Evolutionary conservation across 1,140 invertebrate species (phyloP).

Genomic region (Ceratina australensis): DNA sequence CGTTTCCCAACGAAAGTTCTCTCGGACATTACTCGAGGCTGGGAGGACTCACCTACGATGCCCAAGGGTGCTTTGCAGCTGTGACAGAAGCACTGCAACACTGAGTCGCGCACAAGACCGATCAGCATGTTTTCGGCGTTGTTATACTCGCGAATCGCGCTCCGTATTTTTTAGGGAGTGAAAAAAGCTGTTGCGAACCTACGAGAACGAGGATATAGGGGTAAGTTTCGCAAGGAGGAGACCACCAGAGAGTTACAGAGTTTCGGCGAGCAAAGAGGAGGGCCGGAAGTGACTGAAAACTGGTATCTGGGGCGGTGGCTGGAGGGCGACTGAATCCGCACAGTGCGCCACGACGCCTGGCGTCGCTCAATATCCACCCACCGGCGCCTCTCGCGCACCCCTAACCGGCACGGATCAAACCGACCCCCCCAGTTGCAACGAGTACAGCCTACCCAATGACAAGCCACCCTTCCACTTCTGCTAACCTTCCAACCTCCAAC

Average conservation of each 20-base stretch:
- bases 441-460: constrained; percentile 48
- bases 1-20: constrained; percentile 20
- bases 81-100: constrained; percentile 94
- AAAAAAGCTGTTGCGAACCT: neutral
- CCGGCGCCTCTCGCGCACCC: constrained; percentile 48
- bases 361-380: constrained; percentile 78
- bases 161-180: constrained; percentile 1
- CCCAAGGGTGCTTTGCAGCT: constrained; percentile 90
- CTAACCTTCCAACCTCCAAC: constrained; percentile 48
- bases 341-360: constrained; percentile 75
- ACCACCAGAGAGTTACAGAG: too few relatives aligned
- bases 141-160: neutral
- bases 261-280: constrained; percentile 40
- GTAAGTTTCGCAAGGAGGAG: constrained; percentile 4
- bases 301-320: constrained; percentile 78
- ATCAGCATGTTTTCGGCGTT: constrained; percentile 84
- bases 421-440: constrained; percentile 47
- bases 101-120: constrained; percentile 90
- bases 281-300: constrained; percentile 54
- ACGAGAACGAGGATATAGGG: neutral
- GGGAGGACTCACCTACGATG: constrained; percentile 83
- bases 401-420: constrained; percentile 49
- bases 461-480: constrained; percentile 53
- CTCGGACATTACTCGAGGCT: neutral
- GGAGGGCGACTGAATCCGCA: constrained; percentile 73